phyloP scores from a whole-genome alignment of 1,140 invertebrate species.

The Adelges cooleyi region DNA sequence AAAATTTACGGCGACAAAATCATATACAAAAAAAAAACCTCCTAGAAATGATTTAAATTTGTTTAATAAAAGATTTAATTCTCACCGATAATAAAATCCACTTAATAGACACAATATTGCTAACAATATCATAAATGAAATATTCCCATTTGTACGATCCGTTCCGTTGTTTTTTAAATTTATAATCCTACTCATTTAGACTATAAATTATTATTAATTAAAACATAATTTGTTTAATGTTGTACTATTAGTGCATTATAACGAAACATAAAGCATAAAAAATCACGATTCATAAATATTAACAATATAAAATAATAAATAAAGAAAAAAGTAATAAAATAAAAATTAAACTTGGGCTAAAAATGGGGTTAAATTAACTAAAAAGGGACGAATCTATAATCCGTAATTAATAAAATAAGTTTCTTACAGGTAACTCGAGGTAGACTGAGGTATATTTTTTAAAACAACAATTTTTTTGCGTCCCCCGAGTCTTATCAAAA shows the following conservation, averaged over 20 bases:
- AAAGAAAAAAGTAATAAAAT: slow-evolving; percentile 18
- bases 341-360: slow-evolving; percentile 23
- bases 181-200: slow-evolving; percentile 25
- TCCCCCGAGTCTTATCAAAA: neutral
- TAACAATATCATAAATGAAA: slow-evolving; percentile 3
- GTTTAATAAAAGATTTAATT: neutral
- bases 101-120: slow-evolving; percentile 13
- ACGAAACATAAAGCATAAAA: slow-evolving; percentile 28
- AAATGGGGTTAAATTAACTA: slow-evolving; percentile 23
- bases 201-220: slow-evolving; percentile 27
- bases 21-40: neutral
- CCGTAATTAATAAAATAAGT: neutral
- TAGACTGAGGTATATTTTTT: slow-evolving; percentile 12
- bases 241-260: slow-evolving; percentile 28
- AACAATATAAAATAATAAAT: slow-evolving; percentile 25
- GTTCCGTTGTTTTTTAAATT: slow-evolving; percentile 21
- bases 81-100: slow-evolving; percentile 16
- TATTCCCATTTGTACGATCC: slow-evolving; percentile 25
- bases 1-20: neutral
- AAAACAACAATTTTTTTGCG: neutral
- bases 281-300: slow-evolving; percentile 23
- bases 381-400: neutral
- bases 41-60: slow-evolving; percentile 21
- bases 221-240: slow-evolving; percentile 29
- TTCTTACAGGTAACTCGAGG: neutral